phyloP scores from a whole-genome alignment of 1,140 invertebrate species.

The Diachasmimorpha longicaudata region DNA sequence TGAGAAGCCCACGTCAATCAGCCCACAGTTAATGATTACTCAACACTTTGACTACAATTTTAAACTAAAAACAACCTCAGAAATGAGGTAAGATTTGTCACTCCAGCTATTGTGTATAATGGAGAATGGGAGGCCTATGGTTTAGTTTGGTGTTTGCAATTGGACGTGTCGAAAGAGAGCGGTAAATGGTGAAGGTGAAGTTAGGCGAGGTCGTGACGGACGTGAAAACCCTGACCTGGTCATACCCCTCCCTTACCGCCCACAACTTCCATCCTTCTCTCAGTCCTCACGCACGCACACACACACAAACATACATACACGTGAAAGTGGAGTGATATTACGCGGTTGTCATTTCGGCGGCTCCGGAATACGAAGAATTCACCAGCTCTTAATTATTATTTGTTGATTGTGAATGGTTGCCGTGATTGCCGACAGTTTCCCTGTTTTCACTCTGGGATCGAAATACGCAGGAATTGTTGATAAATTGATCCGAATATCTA shows the following conservation, averaged over 20 bases:
- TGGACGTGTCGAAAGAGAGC: conserved; percentile 8
- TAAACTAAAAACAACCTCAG: neutral
- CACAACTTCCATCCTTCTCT: conserved; percentile 20
- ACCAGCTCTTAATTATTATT: no score
- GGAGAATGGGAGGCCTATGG: neutral
- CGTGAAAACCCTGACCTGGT: conserved; percentile 52
- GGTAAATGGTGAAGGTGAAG: conserved; percentile 33
- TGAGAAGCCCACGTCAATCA: neutral
- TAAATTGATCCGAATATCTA: no score
- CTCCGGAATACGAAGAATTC: neutral
- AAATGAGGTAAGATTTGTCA: neutral
- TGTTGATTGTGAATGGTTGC: no score
- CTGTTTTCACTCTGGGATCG: no score
- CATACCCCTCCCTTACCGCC: conserved; percentile 36
- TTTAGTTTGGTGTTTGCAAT: conserved; percentile 5
- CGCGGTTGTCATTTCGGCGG: conserved; percentile 1
- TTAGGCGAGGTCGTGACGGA: conserved; percentile 45
- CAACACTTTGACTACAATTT: neutral
- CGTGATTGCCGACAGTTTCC: no score
- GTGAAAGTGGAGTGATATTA: neutral
- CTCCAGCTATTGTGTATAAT: neutral
- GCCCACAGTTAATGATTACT: neutral
- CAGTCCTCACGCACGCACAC: conserved; percentile 15
- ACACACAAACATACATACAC: neutral
- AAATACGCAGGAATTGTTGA: no score